Evolutionary conservation across 2,797 vertebrate genomes (phyloP), one percentile per base, ranked within the genome.

Genomic region (Megaceryle alcyon): DNA sequence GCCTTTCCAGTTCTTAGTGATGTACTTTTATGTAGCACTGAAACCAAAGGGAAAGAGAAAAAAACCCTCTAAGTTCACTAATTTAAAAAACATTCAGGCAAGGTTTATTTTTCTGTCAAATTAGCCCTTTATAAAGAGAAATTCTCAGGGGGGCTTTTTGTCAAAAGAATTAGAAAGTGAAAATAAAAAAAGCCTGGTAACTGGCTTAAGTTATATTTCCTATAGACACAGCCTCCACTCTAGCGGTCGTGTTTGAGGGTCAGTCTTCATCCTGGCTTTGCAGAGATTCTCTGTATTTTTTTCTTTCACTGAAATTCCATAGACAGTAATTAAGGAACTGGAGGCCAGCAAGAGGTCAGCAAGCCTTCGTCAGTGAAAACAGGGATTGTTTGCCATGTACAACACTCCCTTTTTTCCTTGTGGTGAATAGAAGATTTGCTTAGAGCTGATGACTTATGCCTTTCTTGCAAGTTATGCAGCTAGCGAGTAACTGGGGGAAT

Each of bases 331-430:
- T 99, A 99, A 98, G 97, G 98, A 98, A 98, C 98, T 97, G 95
- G 98, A 98, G 99, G 99, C 98, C 98, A 99, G 97, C 97, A 95
- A 98, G 97, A 98, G 98, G 99, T 99, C 99, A 99, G 97, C 91
- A 98, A 98, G 98, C 95, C 96, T 97, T 98, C 97, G 37, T 98
- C 98, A 98, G 98, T 99, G 98, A 99, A 98, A 99, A 99, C 91
- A 97, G 93, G 98, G 98, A 99, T 99, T 99, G 99, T 99, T 99
- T 98, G 98, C 97, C 92, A 92, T 92, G 97, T 98, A 99, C 98
- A 99, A 98, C 98, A 98, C 98, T 98, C 98, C 98, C 98, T 98
- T 99, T 99, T 98, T 99, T 98, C 98, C 98, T 98, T 95, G 97
- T 98, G 97, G 97, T 98, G 98, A 98, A 98, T 97, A 98, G 98